Evolutionary conservation across 2,113 vertebrate species (phyloP).

Genomic region (Mirounga angustirostris): DNA sequence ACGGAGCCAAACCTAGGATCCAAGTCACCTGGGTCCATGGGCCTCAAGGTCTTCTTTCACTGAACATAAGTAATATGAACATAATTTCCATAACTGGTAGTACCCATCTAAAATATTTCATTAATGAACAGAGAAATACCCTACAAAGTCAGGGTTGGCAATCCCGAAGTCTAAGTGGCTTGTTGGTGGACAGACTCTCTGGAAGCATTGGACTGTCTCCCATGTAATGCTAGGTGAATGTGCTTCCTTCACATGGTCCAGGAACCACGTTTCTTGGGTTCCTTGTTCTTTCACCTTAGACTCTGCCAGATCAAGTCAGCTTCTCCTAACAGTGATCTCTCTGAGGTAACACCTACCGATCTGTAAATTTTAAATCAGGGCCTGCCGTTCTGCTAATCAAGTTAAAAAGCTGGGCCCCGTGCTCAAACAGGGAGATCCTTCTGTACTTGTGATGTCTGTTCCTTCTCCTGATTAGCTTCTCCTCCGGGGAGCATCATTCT

Average conservation of each 20-base stretch:
- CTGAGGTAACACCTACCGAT: neutral
- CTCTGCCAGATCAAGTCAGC: neutral
- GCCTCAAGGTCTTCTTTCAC: neutral
- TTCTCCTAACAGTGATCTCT: neutral
- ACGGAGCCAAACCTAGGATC: neutral
- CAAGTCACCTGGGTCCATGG: neutral
- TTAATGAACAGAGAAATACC: neutral
- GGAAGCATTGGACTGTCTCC: neutral
- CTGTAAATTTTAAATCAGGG: neutral
- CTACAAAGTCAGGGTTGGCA: neutral
- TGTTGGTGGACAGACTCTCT: neutral
- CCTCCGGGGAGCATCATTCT: neutral
- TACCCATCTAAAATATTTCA: neutral
- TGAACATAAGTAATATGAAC: neutral
- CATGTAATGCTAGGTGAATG: neutral
- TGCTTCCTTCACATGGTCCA: neutral
- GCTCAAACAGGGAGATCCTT: neutral
- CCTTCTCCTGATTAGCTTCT: slow-evolving; percentile 31
- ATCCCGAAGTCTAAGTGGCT: neutral
- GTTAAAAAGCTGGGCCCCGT: neutral
- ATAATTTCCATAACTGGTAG: neutral
- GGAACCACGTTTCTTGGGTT: neutral
- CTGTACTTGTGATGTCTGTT: neutral
- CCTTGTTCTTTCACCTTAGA: neutral
- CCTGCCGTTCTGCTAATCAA: neutral